These are phyloP conservation scores for Mus spretus DNA, from an alignment of 2,797 vertebrate species.

Conservation along the genomic window DNA sequence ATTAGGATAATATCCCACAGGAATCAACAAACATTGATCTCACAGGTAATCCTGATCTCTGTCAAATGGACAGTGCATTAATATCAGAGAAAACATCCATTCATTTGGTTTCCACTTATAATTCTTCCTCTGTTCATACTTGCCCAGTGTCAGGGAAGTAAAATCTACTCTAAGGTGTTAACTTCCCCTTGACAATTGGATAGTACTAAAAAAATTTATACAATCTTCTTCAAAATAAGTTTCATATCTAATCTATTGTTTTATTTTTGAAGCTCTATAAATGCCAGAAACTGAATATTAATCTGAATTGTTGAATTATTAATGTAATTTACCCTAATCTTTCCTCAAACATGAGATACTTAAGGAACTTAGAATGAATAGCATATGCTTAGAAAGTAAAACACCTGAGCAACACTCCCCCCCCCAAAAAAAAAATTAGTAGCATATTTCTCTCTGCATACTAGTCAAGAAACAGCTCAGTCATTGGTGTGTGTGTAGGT, in stretches of 20 bases:
- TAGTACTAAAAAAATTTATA: conserved; percentile 39
- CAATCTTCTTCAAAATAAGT: not conserved
- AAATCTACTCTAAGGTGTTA: not conserved
- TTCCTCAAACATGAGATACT: not conserved
- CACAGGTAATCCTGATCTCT: too few species aligned
- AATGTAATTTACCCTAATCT: conserved; percentile 37
- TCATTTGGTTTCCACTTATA: not conserved
- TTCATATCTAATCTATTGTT: not conserved
- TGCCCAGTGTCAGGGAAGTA: not conserved
- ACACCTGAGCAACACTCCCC: not conserved
- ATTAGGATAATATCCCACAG: not conserved
- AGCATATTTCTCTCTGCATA: not conserved
- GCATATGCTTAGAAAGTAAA: conserved; percentile 11
- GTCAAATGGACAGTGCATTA: too few species aligned
- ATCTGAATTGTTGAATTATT: conserved; percentile 29
- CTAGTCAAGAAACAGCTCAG: not conserved
- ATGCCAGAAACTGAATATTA: conserved; percentile 29
- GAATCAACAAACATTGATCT: not conserved
- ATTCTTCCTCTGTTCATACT: not conserved
- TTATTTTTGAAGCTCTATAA: not conserved
- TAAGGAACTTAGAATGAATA: not conserved
- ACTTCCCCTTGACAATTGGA: not conserved
- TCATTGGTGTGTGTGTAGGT: not conserved
- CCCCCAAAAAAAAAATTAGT: not conserved
- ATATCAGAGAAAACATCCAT: not conserved